Evolutionary conservation across 1,140 invertebrate genomes (phyloP).

Genomic region (Drosophila kurseongensis): DNA sequence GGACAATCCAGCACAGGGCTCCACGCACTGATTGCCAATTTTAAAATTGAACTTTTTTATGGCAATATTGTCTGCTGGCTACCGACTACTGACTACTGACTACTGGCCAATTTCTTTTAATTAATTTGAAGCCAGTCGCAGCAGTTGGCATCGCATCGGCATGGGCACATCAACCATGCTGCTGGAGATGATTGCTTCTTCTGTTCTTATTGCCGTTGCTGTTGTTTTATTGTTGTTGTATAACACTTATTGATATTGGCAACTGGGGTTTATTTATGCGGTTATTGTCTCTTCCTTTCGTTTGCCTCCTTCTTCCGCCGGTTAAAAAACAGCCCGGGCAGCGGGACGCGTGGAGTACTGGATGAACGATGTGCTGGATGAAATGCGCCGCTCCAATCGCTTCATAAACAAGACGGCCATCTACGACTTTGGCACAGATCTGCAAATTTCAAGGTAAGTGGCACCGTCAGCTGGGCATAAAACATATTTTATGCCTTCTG

Average conservation of each 20-base stretch:
- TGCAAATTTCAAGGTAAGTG: slow-evolving; percentile 85
- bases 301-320: slow-evolving; percentile 7
- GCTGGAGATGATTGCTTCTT: slow-evolving; percentile 67
- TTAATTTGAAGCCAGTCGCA: slow-evolving; percentile 76
- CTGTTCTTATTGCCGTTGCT: slow-evolving; percentile 43
- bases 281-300: slow-evolving; percentile 64
- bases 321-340: slow-evolving; percentile 83
- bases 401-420: slow-evolving; percentile 95
- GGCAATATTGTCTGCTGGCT: slow-evolving; percentile 58
- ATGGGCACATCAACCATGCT: slow-evolving; percentile 34
- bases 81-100: slow-evolving; percentile 10
- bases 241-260: slow-evolving; percentile 82
- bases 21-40: slow-evolving; percentile 81
- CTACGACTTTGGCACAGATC: slow-evolving; percentile 91
- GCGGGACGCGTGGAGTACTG: slow-evolving; percentile 93
- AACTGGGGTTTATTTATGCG: slow-evolving; percentile 82
- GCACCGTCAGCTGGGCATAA: slow-evolving; percentile 59
- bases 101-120: slow-evolving; percentile 76
- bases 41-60: slow-evolving; percentile 84
- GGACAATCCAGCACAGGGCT: slow-evolving; percentile 20
- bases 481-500: slow-evolving; percentile 55
- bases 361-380: slow-evolving; percentile 93
- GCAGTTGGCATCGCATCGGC: slow-evolving; percentile 10
- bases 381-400: slow-evolving; percentile 94
- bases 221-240: slow-evolving; percentile 76